Evolutionary conservation across 1,140 invertebrate genomes (phyloP), one percentile per base, ranked within the genome.

Genomic region (Probaryconus sp.): DNA sequence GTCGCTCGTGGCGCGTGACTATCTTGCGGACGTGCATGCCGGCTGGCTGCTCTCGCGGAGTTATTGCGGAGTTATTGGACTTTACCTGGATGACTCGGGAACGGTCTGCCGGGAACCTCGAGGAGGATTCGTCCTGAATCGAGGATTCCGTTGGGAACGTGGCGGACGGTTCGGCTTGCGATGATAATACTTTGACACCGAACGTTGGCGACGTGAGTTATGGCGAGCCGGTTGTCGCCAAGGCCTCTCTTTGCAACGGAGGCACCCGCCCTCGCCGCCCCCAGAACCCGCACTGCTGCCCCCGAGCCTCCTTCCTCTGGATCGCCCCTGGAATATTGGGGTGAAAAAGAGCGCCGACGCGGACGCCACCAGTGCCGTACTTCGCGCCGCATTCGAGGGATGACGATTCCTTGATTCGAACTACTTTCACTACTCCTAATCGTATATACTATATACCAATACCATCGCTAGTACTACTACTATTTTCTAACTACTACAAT

Each of bases 191-290:
- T 60, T 51, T 48, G 38, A 64, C 42, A 50, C 45, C 56, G 26
- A 7, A 47, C 33, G 50, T 58, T 33, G 31, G 51, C 42, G 61
- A 35, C 43, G 13, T 40, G 24, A 26, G 43, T 65, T 55, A 64
- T 68, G 55, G 71, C 61, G 77, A 69, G 71, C 74, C 76, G 65
- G 71, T 76, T 80, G 69, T 80, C 77, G 53, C 64, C 68, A 77
- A 81, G 79, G 79, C 76, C 69, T 79, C n/a, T n/a, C 71, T 69
- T 77, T 77, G 35, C 65, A 60, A 72, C 68, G 61, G 68, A 74
- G 81, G 82, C 83, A 85, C 79, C 83, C 82, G 83, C 85, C 85
- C 84, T 85, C 84, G 81, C 79, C 79, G 86, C 84, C 86, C 84
- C 85, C 81, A 84, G 81, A 85, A 83, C 84, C 84, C 85, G 81